Conservation (phyloP, 2,113 vertebrate genomes). For the Proterorhinus semilunaris region DNA sequence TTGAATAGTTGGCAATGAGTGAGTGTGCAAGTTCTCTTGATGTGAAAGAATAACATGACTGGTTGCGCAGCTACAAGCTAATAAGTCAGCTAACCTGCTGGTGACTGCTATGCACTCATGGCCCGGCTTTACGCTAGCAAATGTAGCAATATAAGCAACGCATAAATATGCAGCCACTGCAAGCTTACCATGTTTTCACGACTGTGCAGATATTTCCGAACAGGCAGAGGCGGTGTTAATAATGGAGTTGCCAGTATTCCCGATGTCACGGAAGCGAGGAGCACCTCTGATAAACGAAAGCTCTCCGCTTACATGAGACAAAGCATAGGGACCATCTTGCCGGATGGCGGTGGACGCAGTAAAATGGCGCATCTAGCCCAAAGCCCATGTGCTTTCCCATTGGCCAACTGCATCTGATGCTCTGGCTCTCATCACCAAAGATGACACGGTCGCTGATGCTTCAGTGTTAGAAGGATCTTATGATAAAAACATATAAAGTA, state of each 20-base stretch:
- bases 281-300: slow-evolving; percentile 60
- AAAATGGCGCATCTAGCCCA: slow-evolving; percentile 84
- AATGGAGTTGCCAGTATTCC: slow-evolving; percentile 7
- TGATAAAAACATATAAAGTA: no score
- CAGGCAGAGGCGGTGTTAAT: slow-evolving; percentile 20
- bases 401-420: slow-evolving; percentile 59
- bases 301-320: slow-evolving; percentile 72
- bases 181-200: slow-evolving; percentile 76
- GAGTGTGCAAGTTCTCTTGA: not conserved
- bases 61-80: slow-evolving; percentile 50
- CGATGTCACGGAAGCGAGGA: slow-evolving; percentile 31
- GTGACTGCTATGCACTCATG: slow-evolving; percentile 23
- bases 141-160: slow-evolving; percentile 37
- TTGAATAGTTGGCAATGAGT: no score
- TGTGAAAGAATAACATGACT: slow-evolving; percentile 31
- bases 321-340: slow-evolving; percentile 88
- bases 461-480: not conserved
- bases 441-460: not conserved
- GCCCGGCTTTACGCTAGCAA: slow-evolving; percentile 39
- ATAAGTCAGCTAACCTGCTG: slow-evolving; percentile 32
- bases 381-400: slow-evolving; percentile 67
- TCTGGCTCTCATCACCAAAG: slow-evolving; percentile 34
- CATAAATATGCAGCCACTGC: slow-evolving; percentile 38
- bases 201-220: slow-evolving; percentile 74
- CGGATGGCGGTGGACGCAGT: slow-evolving; percentile 80